These are phyloP conservation scores for Cuniculus paca DNA, from an alignment of 2,797 vertebrate species.

Conservation along the genomic window DNA sequence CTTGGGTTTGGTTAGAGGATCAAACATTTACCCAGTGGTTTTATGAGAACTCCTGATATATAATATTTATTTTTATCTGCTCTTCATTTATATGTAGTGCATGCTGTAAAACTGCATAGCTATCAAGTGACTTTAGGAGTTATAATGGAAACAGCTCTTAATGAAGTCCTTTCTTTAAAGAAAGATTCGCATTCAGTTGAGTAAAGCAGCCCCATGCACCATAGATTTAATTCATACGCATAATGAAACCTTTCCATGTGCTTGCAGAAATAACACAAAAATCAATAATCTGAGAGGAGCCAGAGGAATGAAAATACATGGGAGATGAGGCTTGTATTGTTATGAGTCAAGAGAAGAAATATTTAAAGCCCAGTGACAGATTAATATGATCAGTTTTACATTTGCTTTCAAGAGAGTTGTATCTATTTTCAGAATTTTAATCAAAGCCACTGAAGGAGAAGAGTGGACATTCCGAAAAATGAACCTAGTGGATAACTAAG, in stretches of 20 bases:
- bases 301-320: conserved; percentile 39
- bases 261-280: conserved; percentile 72
- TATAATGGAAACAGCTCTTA: conserved; percentile 70
- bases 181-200: conserved; percentile 55
- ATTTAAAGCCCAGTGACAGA: conserved; percentile 68
- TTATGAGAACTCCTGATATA: conserved; percentile 75
- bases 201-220: conserved; percentile 53
- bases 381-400: conserved; percentile 4
- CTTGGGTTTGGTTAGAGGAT: conserved; percentile 60
- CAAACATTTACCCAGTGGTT: conserved; percentile 70
- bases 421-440: conserved; percentile 70
- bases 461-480: conserved; percentile 63
- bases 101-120: conserved; percentile 70
- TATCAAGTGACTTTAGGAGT: conserved; percentile 69
- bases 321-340: conserved; percentile 43
- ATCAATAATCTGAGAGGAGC: conserved; percentile 71
- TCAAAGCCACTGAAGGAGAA: conserved; percentile 71
- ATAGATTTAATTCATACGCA: conserved; percentile 68
- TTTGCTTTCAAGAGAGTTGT: conserved; percentile 24
- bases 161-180: conserved; percentile 36
- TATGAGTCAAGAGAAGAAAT: conserved; percentile 65
- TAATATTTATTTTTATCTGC: conserved; percentile 82
- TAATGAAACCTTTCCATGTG: conserved; percentile 70
- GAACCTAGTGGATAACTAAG: conserved; percentile 37
- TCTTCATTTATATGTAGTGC: conserved; percentile 77